Evolutionary conservation across 1,140 invertebrate species (phyloP).

Genomic region (Pseudoatta argentina): DNA sequence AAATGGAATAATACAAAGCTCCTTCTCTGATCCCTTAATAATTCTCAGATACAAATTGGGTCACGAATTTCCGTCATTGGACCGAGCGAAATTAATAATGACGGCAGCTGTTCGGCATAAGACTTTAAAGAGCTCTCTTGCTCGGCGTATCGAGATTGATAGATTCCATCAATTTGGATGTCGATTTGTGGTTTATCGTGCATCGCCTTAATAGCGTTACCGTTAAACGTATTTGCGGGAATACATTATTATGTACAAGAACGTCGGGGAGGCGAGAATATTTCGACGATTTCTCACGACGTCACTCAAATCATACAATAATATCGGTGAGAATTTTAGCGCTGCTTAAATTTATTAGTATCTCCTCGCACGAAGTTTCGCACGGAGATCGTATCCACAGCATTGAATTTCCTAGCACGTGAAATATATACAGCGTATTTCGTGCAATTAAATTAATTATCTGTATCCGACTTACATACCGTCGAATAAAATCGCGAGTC

Average conservation of each 20-base stretch:
- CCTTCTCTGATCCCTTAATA: constrained; percentile 23
- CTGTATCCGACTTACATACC: constrained; percentile 9
- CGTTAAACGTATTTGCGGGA: constrained; percentile 44
- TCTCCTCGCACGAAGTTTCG: neutral
- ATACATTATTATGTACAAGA: constrained; percentile 34
- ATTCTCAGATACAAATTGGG: constrained; percentile 51
- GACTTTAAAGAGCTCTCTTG: constrained; percentile 52
- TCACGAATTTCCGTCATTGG: constrained; percentile 59
- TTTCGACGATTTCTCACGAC: neutral
- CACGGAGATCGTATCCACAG: neutral
- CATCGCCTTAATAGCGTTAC: constrained; percentile 28
- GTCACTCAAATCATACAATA: neutral
- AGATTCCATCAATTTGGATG: constrained; percentile 52
- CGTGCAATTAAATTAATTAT: constrained; percentile 47
- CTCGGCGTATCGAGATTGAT: constrained; percentile 44
- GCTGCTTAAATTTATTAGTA: constrained; percentile 22
- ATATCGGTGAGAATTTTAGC: neutral
- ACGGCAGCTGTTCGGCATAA: constrained; percentile 53
- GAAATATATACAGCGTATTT: constrained; percentile 22
- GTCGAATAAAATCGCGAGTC: neutral
- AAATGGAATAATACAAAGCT: constrained; percentile 21
- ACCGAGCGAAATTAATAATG: constrained; percentile 53
- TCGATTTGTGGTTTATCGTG: constrained; percentile 50
- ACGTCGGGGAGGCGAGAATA: neutral
- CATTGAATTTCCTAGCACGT: constrained; percentile 1